phyloP scores from a whole-genome alignment of 2,888 invertebrate species.

The Elysia crispata region DNA sequence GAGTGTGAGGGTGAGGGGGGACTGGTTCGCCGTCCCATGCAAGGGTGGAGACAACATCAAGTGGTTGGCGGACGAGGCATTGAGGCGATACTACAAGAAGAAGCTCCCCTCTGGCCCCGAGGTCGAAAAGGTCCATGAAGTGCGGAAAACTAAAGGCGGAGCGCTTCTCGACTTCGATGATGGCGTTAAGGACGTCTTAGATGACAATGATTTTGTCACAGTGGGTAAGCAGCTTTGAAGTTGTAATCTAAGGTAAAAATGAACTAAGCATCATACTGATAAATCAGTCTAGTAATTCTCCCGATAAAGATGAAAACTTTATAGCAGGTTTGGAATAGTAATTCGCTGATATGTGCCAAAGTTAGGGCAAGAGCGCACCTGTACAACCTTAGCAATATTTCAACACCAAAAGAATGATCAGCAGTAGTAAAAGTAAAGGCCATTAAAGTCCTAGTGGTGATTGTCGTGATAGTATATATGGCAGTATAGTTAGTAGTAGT shows the following conservation, averaged over 20 bases:
- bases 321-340: too few species aligned
- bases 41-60: constrained; percentile 77
- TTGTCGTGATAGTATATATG: constrained; percentile 15
- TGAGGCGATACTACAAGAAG: constrained; percentile 78
- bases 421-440: too few species aligned
- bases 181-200: constrained; percentile 80
- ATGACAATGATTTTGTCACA: constrained; percentile 82
- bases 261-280: too few species aligned
- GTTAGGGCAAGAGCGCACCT: too few species aligned
- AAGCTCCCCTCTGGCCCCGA: constrained; percentile 66
- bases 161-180: constrained; percentile 82
- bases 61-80: constrained; percentile 81
- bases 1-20: constrained; percentile 80
- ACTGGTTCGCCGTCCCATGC: constrained; percentile 82
- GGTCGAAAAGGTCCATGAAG: constrained; percentile 77
- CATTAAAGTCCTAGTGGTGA: too few species aligned
- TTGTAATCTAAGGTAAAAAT: background rate
- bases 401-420: too few species aligned
- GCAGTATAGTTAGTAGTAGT: constrained; percentile 12
- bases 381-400: too few species aligned
- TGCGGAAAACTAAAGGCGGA: constrained; percentile 81
- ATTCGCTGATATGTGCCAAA: too few species aligned
- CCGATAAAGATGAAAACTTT: too few species aligned
- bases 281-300: too few species aligned
- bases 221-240: constrained; percentile 79